Conservation (phyloP, 2,888 invertebrate genomes). For the Azorinus chamasolen region DNA sequence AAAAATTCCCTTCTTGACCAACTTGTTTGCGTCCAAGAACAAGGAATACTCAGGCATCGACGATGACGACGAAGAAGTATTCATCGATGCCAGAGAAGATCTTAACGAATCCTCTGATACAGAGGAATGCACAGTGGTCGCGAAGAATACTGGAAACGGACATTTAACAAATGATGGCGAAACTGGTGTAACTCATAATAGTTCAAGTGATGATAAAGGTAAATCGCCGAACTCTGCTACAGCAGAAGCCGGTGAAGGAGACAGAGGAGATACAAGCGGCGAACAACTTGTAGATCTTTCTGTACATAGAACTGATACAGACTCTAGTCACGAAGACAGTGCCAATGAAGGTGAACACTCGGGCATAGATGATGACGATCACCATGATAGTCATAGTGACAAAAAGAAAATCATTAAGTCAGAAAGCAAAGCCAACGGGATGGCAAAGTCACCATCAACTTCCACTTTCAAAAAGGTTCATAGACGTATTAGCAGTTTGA, state of each 20-base stretch:
- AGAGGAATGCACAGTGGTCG: conserved; percentile 8
- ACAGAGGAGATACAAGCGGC: too few relatives aligned
- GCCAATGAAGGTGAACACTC: too few relatives aligned
- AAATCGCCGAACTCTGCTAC: too few relatives aligned
- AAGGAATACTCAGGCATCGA: conserved; percentile 48
- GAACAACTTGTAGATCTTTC: too few relatives aligned
- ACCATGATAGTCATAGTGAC: conserved; percentile 9
- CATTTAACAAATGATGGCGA: not conserved
- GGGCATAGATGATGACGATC: not conserved
- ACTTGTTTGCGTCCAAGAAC: conserved; percentile 45
- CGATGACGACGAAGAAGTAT: conserved; percentile 58
- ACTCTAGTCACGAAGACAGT: not conserved
- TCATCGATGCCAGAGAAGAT: conserved; percentile 56
- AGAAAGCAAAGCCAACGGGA: conserved; percentile 10
- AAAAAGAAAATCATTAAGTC: conserved; percentile 1
- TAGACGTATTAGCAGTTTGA: conserved; percentile 20
- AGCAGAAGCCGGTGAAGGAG: too few relatives aligned
- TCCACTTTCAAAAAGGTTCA: conserved; percentile 31
- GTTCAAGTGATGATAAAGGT: too few relatives aligned
- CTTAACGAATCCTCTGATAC: conserved; percentile 19
- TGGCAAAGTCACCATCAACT: not conserved
- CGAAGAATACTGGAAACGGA: not conserved
- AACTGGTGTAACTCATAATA: not conserved
- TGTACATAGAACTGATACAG: not conserved
- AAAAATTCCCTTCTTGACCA: conserved; percentile 41